Percentiles rank a stretch among this genome's conserved stretches.
These are phyloP conservation scores for Phortica variegata DNA, from an alignment of 1,140 invertebrate genomes.

Conservation along the genomic window DNA sequence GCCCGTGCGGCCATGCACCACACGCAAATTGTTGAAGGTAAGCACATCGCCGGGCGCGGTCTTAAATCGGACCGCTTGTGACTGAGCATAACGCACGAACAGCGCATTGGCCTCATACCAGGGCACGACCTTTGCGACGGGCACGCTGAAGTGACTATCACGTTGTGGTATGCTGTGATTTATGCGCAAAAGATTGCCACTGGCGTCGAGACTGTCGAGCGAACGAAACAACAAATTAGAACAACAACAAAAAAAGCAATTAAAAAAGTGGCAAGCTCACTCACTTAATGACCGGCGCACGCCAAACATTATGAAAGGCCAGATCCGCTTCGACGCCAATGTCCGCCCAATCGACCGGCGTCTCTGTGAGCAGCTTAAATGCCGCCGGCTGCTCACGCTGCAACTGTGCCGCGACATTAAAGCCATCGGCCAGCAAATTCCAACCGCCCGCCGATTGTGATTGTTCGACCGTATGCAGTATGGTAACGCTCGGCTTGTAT, in stretches of 20 bases:
- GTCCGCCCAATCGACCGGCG: slow-evolving; percentile 68
- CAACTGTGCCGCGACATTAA: slow-evolving; percentile 61
- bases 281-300: slow-evolving; percentile 65
- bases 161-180: slow-evolving; percentile 70
- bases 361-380: slow-evolving; percentile 62
- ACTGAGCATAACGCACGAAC: slow-evolving; percentile 59
- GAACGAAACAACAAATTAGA: neutral
- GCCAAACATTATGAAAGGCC: slow-evolving; percentile 64
- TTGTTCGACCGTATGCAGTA: slow-evolving; percentile 70
- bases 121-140: slow-evolving; percentile 62
- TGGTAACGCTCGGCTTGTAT: slow-evolving; percentile 67
- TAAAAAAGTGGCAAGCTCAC: too few species aligned
- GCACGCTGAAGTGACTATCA: slow-evolving; percentile 64
- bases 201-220: slow-evolving; percentile 56
- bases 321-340: slow-evolving; percentile 61
- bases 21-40: slow-evolving; percentile 68
- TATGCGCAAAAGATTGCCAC: slow-evolving; percentile 61
- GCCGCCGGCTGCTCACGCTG: slow-evolving; percentile 59
- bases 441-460: slow-evolving; percentile 63
- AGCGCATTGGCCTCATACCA: slow-evolving; percentile 66
- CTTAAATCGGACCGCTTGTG: slow-evolving; percentile 64
- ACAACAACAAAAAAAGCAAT: neutral
- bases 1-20: slow-evolving; percentile 66
- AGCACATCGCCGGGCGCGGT: slow-evolving; percentile 66
- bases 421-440: slow-evolving; percentile 64